Conservation (phyloP, 2,113 vertebrate species). For the Ondatra zibethicus region DNA sequence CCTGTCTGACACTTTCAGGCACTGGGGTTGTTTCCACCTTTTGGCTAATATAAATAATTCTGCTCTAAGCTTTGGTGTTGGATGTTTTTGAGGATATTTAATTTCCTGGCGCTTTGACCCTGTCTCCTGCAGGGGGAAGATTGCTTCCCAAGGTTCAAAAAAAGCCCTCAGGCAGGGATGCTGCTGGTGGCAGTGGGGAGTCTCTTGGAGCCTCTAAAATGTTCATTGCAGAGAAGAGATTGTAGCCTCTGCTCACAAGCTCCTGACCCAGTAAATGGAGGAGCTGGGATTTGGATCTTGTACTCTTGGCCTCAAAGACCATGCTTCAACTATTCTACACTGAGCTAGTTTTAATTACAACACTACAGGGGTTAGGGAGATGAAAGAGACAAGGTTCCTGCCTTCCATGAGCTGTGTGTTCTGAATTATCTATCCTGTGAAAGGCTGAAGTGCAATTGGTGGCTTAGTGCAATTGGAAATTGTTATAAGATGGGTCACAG, state of each 20-base stretch:
- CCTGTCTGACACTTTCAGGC: not conserved
- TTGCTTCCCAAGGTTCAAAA: conserved; percentile 45
- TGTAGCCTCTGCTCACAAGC: not conserved
- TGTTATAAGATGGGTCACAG: not conserved
- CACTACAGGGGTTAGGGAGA: not conserved
- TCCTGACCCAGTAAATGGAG: not conserved
- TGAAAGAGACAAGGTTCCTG: not conserved
- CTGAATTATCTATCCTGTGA: conserved; percentile 24
- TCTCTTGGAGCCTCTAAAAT: not conserved
- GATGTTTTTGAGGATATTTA: conserved; percentile 11
- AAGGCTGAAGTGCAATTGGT: not conserved
- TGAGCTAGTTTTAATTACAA: conserved; percentile 13
- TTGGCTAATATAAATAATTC: not conserved
- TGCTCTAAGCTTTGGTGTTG: not conserved
- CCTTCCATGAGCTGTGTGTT: conserved; percentile 2
- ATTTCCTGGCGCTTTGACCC: conserved; percentile 1
- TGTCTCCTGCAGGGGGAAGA: not conserved
- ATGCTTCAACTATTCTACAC: not conserved
- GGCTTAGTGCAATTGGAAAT: not conserved
- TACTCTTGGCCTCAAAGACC: not conserved
- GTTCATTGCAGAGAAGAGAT: conserved; percentile 7
- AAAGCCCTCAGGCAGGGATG: not conserved
- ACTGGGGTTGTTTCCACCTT: conserved; percentile 28
- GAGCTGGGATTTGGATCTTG: conserved; percentile 40
- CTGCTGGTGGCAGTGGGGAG: not conserved